These are phyloP conservation scores for Lithobates pipiens DNA, from an alignment of 2,797 vertebrate species.

Conservation along the genomic window DNA sequence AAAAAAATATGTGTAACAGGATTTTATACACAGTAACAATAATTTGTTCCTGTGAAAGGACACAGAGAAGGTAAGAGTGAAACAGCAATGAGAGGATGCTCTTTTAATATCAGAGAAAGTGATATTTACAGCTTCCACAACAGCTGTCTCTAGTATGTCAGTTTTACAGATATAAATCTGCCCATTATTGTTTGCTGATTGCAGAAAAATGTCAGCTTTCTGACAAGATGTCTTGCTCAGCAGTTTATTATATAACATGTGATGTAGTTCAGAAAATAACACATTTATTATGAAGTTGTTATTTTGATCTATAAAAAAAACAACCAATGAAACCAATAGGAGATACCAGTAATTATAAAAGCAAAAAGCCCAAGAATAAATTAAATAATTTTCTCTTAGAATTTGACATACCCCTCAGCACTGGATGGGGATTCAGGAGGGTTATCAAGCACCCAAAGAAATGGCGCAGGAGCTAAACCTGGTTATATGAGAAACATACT, in stretches of 20 bases:
- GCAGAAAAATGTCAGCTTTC: not conserved
- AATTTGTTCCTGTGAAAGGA: no score
- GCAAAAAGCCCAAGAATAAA: no score
- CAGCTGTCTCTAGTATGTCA: not conserved
- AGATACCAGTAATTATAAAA: no score
- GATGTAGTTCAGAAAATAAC: not conserved
- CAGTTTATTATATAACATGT: not conserved
- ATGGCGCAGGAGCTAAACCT: no score
- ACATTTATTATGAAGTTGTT: not conserved
- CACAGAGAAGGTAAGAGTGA: not conserved
- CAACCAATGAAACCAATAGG: no score
- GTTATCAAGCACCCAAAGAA: no score
- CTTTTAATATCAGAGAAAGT: not conserved
- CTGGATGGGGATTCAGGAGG: no score
- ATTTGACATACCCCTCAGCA: no score
- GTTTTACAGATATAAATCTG: not conserved
- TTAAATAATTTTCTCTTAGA: no score
- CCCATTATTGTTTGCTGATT: not conserved
- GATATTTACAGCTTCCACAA: not conserved
- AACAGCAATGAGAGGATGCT: not conserved
- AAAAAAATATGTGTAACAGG: no score
- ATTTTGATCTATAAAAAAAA: not conserved
- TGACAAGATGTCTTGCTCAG: constrained; percentile 6
- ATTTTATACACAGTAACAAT: no score
- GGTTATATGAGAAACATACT: no score